Conservation (phyloP, 2,888 invertebrate genomes). For the Venustoraphidia nigricollis region DNA sequence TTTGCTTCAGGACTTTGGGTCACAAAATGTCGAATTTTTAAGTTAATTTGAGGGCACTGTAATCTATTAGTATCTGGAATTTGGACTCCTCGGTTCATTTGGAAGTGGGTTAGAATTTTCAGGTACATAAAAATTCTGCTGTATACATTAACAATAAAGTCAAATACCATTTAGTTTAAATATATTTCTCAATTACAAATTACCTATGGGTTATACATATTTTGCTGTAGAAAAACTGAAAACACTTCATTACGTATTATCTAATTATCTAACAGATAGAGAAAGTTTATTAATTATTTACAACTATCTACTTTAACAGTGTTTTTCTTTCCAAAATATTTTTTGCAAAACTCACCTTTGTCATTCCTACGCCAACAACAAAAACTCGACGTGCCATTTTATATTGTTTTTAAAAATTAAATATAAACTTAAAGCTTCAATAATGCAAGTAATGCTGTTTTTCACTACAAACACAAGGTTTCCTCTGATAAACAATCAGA, state of each 20-base stretch:
- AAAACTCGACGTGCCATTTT: constrained; percentile 43
- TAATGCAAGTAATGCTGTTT: too few species aligned
- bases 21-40: not conserved
- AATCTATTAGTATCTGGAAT: not conserved
- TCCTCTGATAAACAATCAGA: too few species aligned
- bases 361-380: constrained; percentile 95
- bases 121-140: too few species aligned
- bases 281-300: not conserved
- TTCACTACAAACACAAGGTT: too few species aligned
- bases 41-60: not conserved
- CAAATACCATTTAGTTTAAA: not conserved
- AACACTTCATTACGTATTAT: not conserved
- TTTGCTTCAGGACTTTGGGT: not conserved
- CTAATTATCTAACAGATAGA: constrained; percentile 1
- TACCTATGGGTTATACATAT: not conserved
- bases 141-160: too few species aligned
- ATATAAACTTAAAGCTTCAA: too few species aligned
- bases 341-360: constrained; percentile 46
- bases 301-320: not conserved
- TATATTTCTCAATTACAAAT: constrained; percentile 5
- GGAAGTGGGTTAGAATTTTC: too few species aligned
- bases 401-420: too few species aligned
- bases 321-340: not conserved
- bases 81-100: not conserved
- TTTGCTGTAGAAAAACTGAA: not conserved